A percentile compares a stretch with the other conserved stretches of the same genome.
phyloP scores from a whole-genome alignment of 2,113 vertebrate genomes.

The Pionites leucogaster region DNA sequence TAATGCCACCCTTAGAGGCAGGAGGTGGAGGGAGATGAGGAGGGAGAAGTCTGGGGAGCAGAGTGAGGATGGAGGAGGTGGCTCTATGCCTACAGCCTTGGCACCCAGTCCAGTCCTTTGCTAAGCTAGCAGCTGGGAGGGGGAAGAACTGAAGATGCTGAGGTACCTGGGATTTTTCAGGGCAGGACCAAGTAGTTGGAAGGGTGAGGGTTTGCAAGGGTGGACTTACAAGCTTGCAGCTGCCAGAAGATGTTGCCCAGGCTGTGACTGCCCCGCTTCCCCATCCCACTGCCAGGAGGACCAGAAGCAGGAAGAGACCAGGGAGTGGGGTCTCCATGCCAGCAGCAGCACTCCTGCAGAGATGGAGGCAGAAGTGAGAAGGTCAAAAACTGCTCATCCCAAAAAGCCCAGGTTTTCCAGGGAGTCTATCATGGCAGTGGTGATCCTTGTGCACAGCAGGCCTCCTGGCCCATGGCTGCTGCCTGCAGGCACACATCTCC shows the following conservation, averaged over 20 bases:
- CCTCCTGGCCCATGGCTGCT: neutral
- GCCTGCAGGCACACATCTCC: neutral
- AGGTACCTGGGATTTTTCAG: neutral
- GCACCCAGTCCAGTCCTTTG: neutral
- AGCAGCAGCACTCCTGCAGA: conserved; percentile 57
- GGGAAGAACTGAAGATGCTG: neutral
- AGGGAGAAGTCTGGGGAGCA: neutral
- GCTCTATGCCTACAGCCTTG: neutral
- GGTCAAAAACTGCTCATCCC: neutral
- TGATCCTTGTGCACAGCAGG: rapidly evolving
- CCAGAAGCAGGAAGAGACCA: conserved; percentile 67
- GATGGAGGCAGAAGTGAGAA: neutral
- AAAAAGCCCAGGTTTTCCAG: neutral
- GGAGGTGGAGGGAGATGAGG: neutral
- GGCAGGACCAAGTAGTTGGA: neutral
- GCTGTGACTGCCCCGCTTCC: neutral
- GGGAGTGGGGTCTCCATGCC: conserved; percentile 74
- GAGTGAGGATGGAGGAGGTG: neutral
- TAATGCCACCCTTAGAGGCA: neutral
- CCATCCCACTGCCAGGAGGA: conserved; percentile 60
- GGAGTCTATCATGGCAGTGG: neutral
- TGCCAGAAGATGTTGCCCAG: neutral
- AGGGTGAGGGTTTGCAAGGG: neutral
- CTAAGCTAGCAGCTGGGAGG: neutral
- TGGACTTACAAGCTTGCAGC: conserved; percentile 75